Conservation (phyloP, 2,113 vertebrate genomes). For the Cynocephalus volans region DNA sequence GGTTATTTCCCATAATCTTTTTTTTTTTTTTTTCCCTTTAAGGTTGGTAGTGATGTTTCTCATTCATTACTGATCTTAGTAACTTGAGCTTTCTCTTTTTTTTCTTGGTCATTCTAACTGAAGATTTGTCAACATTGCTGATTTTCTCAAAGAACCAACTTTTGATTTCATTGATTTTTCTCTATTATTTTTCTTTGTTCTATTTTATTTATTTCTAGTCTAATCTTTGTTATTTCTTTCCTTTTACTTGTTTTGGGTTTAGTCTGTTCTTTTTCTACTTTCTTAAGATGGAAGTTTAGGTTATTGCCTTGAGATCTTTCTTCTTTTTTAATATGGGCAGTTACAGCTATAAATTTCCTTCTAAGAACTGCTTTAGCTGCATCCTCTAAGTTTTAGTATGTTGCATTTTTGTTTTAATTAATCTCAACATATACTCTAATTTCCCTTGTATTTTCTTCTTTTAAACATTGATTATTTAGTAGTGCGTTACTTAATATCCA, state of each 20-base stretch:
- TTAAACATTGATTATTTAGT: background rate
- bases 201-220: background rate
- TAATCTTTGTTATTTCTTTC: background rate
- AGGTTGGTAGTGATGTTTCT: background rate
- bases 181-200: background rate
- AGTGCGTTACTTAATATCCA: background rate
- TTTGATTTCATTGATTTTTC: conserved; percentile 32
- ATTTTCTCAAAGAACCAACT: background rate
- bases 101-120: background rate
- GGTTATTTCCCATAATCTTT: background rate
- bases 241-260: background rate
- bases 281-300: background rate
- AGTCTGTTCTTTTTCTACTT: background rate
- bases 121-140: background rate
- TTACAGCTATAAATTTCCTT: background rate
- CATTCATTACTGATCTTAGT: background rate
- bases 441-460: background rate
- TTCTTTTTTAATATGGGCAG: background rate
- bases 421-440: background rate
- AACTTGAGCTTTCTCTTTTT: background rate
- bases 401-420: background rate
- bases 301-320: background rate
- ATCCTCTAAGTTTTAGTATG: background rate
- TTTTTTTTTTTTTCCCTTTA: background rate
- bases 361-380: background rate